Evolutionary conservation across 2,113 vertebrate species (phyloP).

Genomic region (Toxotes jaculatrix): DNA sequence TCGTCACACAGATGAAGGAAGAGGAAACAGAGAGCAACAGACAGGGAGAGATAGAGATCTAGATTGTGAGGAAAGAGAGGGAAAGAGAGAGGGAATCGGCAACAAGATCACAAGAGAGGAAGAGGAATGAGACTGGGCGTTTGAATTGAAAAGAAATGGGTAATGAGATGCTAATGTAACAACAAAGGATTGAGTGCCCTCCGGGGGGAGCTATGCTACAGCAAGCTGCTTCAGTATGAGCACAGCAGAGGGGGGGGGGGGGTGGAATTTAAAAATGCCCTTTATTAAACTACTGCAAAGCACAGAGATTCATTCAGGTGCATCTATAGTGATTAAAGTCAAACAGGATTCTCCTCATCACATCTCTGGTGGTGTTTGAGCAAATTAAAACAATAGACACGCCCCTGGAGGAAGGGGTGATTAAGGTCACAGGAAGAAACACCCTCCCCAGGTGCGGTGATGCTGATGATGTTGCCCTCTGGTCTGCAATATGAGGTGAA

Average conservation of each 20-base stretch:
- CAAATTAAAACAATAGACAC: constrained; percentile 16
- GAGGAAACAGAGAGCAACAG: neutral
- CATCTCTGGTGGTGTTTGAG: constrained; percentile 23
- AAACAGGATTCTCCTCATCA: constrained; percentile 26
- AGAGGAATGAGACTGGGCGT: constrained; percentile 45
- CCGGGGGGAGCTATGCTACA: constrained; percentile 68
- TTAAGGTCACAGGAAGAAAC: constrained; percentile 21
- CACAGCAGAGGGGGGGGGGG: constrained; percentile 29
- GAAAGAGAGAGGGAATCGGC: constrained; percentile 26
- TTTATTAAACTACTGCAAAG: constrained; percentile 62
- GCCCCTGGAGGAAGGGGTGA: neutral
- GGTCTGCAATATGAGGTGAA: constrained; percentile 11
- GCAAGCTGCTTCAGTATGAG: constrained; percentile 49
- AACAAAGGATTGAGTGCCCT: constrained; percentile 75
- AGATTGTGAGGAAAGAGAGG: constrained; percentile 1
- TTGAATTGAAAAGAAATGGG: constrained; percentile 62
- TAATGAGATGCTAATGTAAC: constrained; percentile 81
- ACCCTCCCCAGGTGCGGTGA: neutral
- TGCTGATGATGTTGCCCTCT: neutral
- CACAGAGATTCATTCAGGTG: constrained; percentile 51
- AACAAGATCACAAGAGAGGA: constrained; percentile 46
- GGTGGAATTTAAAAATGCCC: constrained; percentile 48
- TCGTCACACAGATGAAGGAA: constrained; percentile 20
- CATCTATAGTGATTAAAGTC: constrained; percentile 37
- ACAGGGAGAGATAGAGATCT: neutral